Evolutionary conservation across 1,140 invertebrate species (phyloP).

Genomic region (Hetaerina americana): DNA sequence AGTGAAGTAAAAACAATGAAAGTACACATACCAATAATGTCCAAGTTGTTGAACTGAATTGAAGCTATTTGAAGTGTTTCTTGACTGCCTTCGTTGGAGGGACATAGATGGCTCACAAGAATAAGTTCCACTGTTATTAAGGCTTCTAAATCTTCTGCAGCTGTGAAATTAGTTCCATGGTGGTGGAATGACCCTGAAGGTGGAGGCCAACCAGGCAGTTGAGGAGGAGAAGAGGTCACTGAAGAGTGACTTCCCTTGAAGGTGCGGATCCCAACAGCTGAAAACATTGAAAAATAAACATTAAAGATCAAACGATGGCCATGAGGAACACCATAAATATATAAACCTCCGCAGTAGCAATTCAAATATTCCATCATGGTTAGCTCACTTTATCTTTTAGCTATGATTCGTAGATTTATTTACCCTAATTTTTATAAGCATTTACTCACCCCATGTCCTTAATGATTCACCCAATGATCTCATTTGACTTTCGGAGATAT

Average conservation of each 20-base stretch:
- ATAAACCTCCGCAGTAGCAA: too few relatives aligned
- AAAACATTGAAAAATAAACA: background rate
- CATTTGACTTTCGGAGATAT: too few relatives aligned
- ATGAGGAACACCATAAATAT: too few relatives aligned
- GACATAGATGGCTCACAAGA: slow-evolving; percentile 44
- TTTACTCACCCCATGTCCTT: too few relatives aligned
- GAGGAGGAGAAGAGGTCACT: slow-evolving; percentile 16
- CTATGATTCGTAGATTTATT: too few relatives aligned
- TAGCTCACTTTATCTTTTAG: too few relatives aligned
- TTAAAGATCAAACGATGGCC: too few relatives aligned
- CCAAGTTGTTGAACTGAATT: slow-evolving; percentile 86
- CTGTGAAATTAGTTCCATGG: background rate
- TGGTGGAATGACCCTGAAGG: slow-evolving; percentile 12
- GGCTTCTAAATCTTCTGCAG: slow-evolving; percentile 51
- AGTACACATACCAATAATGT: slow-evolving; percentile 63
- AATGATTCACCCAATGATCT: too few relatives aligned
- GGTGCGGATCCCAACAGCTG: too few relatives aligned
- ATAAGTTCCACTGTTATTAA: slow-evolving; percentile 72
- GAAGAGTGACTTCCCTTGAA: slow-evolving; percentile 5
- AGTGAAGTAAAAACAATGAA: slow-evolving; percentile 8
- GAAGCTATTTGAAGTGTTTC: slow-evolving; percentile 64
- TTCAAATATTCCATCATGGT: too few relatives aligned
- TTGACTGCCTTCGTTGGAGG: slow-evolving; percentile 24
- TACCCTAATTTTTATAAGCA: too few relatives aligned
- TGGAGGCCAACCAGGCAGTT: slow-evolving; percentile 19